Evolutionary conservation across 2,797 vertebrate genomes (phyloP), one percentile per base, ranked within the genome.

Genomic region (Melanotaenia maccullochi): DNA sequence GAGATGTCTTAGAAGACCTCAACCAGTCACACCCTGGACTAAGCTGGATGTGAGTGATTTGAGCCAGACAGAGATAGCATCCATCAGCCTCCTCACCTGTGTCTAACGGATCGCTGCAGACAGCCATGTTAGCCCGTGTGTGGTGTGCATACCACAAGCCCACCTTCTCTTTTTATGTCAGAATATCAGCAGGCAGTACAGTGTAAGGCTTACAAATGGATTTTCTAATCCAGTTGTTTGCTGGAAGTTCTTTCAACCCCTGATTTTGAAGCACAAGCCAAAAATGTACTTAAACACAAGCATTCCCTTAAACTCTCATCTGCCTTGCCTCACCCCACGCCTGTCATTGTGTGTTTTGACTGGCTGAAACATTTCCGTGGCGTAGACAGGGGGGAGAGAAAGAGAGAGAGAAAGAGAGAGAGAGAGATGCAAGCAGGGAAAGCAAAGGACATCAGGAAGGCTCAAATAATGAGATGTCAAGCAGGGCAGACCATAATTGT

Each of bases 141-240:
- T 85, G 90, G 87, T 86, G 83, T 71, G 74, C 82, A 78, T 78
- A 76, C 72, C 71, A 60, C 81, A 79, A 71, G 63, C 83, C 91
- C 79, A 76, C 87, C 81, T 78, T 62, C 79, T 83, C 85, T 75
- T 89, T 90, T 89, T 75, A 87, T 90, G 85, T 90, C 86, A 75
- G 70, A 87, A 86, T 85, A 89, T 91, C 89, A 87, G 88, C 79
- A 66, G 82, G 85, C 85, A 84, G 84, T 85, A 74, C 78, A 44
- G 80, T 88, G 87, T 89, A 85, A 40, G 64, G 76, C 85, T 85
- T 86, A 82, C 89, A 93, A 93, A 93, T 93, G 88, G 89, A 81
- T 92, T 92, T 90, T 86, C 85, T 92, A 93, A 94, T 93, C 90
- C 91, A 90, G 86, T 91, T 92, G 91, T 93, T 92, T 88, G 82